A percentile compares a stretch with the other conserved stretches of the same genome.
Conservation (phyloP, 2,113 vertebrate species). For the Lepus americanus region DNA sequence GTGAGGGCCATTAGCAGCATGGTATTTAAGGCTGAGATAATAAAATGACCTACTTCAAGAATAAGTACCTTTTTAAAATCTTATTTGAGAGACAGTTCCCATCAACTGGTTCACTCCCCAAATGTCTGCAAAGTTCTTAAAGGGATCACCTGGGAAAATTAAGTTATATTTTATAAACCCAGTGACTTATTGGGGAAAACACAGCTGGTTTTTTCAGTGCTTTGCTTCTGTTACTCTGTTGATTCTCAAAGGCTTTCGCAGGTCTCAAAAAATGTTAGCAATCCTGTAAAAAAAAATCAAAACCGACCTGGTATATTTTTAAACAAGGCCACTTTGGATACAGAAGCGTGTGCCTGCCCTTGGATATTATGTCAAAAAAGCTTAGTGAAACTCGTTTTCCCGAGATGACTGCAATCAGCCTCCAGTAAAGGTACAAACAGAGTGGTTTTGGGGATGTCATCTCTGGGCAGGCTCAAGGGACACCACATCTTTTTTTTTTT, state of each 20-base stretch:
- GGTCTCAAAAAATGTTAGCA: not conserved
- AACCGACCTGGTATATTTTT: not conserved
- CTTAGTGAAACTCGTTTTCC: conserved; percentile 5
- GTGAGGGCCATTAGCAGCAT: not conserved
- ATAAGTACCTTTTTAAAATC: not conserved
- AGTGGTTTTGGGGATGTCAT: conserved; percentile 73
- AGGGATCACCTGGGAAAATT: not conserved
- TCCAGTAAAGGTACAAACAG: not conserved
- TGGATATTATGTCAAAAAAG: not conserved
- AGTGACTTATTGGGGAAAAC: not conserved
- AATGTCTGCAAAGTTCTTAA: not conserved
- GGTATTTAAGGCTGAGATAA: not conserved
- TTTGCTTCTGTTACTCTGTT: not conserved
- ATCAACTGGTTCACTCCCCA: too few relatives aligned
- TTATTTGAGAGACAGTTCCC: too few relatives aligned
- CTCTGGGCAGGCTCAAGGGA: conserved; percentile 75
- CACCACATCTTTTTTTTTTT: conserved; percentile 58
- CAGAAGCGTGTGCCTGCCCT: not conserved
- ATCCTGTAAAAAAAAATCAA: not conserved
- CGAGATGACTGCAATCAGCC: not conserved
- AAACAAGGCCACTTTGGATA: not conserved
- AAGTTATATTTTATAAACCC: conserved; percentile 8
- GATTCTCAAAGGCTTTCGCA: not conserved
- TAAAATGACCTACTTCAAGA: not conserved
- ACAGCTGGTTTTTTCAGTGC: not conserved